Evolutionary conservation across 2,797 vertebrate genomes (phyloP), one percentile per base, ranked within the genome.

Genomic region (Notoglanidium macrostoma): DNA sequence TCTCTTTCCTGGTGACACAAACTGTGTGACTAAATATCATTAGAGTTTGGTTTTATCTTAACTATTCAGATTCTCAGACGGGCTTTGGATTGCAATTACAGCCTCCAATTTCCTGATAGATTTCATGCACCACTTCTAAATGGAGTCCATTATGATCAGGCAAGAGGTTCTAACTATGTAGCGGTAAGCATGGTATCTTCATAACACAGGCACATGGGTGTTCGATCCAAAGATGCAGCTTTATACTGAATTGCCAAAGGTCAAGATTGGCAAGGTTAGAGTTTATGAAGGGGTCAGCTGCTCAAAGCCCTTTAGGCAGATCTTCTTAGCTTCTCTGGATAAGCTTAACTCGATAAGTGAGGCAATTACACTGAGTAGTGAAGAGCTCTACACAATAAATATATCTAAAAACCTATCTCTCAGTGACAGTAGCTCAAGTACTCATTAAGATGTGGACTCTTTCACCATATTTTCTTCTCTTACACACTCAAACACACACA

Each of bases 331-430:
- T 70, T 61, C 72, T 87, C 82, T 82, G 61, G 88, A 87, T 74
- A 59, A 85, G 91, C 92, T 90, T 90, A 92, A 90, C 89, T 80
- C 90, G 90, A 91, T 92, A 92, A 92, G 93, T 91, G 86, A 92
- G 92, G 89, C 92, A 93, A 94, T 95, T 94, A 93, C 89, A 89
- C 89, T 10, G 70, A 83, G 87, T 87, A 89, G 90, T 79, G n/a
- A 89, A 92, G 90, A 89, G 91, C 84, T 83, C n/a, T 90, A 91
- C 87, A 94, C 92, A 93, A 93, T 93, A 90, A 88, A 92, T 92
- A 89, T 87, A 85, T 91, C 91, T 84, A 88, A 93, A 92, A 93
- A 92, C 91, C 91, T 94, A 94, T 94, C 93, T 92, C 85, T 87
- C 88, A 88, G 89, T 91, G 87, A 90, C 91, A 92, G 93, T 86